Percentiles rank a stretch among this genome's conserved stretches.
Conservation (phyloP, 2,113 vertebrate species). For the Clarias gariepinus region DNA sequence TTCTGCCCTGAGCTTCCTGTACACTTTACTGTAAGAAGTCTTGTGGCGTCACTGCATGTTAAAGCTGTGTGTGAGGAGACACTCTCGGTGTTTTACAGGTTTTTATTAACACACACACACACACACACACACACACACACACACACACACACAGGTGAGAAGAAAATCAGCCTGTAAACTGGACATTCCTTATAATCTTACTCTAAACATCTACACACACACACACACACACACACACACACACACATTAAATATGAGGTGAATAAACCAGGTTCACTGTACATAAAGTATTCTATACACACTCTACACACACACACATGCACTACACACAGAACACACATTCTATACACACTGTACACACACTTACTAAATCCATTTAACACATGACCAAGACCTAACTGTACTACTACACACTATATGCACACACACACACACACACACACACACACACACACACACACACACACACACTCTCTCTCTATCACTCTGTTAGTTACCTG, state of each 20-base stretch:
- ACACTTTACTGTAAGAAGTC: too few species aligned
- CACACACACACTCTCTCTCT: constrained; percentile 45
- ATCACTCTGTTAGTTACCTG: constrained; percentile 32
- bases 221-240: not conserved
- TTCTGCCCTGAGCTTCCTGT: not conserved
- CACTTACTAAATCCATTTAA: not conserved
- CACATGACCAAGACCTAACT: not conserved
- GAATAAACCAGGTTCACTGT: not conserved
- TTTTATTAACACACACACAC: not conserved
- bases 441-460: constrained; percentile 36
- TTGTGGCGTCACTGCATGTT: not conserved
- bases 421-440: not conserved
- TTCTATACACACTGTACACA: not conserved
- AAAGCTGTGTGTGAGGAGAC: not conserved
- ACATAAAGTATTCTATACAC: not conserved
- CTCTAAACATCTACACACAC: not conserved
- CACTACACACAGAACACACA: not conserved
- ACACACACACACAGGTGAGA: not conserved
- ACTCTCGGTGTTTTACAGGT: not conserved
- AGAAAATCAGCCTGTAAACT: not conserved
- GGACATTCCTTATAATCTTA: too few species aligned
- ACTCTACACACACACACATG: not conserved
- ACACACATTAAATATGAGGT: not conserved
- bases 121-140: not conserved
- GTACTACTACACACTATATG: not conserved